Evolutionary conservation across 2,888 invertebrate genomes (phyloP).

Genomic region (Stenichneumon culpator): DNA sequence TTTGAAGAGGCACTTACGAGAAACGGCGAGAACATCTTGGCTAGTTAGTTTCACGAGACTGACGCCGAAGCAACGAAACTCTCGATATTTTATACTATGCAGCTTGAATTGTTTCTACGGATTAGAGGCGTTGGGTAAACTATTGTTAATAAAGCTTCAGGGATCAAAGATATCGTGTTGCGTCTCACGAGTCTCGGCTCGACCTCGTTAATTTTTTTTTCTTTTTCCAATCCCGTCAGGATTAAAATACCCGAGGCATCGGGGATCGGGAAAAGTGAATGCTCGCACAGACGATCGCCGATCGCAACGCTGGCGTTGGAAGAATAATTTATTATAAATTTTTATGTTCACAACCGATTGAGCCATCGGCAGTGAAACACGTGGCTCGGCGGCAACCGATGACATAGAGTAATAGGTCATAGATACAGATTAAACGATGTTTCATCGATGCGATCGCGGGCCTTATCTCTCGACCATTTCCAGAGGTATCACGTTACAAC

Average conservation of each 20-base stretch:
- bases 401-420: background rate
- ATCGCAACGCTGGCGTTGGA: conserved; percentile 40
- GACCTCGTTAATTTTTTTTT: conserved; percentile 32
- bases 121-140: conserved; percentile 48
- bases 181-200: conserved; percentile 30
- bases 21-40: conserved; percentile 58
- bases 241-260: conserved; percentile 46
- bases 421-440: background rate
- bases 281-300: conserved; percentile 2
- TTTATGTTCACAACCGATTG: background rate
- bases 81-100: conserved; percentile 53
- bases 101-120: conserved; percentile 21
- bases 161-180: conserved; percentile 51
- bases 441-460: background rate
- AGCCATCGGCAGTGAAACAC: conserved; percentile 8
- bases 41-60: conserved; percentile 51
- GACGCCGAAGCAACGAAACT: conserved; percentile 37
- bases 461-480: conserved; percentile 84
- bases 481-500: conserved; percentile 88
- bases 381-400: conserved; percentile 10
- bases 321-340: conserved; percentile 63
- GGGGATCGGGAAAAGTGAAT: conserved; percentile 51
- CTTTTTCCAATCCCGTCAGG: conserved; percentile 40
- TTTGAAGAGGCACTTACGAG: conserved; percentile 51
- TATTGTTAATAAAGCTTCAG: conserved; percentile 35